Percentiles rank a stretch among this genome's conserved stretches.
These are phyloP conservation scores for Euzophera pinguis DNA, from an alignment of 2,888 invertebrate genomes.

Conservation along the genomic window DNA sequence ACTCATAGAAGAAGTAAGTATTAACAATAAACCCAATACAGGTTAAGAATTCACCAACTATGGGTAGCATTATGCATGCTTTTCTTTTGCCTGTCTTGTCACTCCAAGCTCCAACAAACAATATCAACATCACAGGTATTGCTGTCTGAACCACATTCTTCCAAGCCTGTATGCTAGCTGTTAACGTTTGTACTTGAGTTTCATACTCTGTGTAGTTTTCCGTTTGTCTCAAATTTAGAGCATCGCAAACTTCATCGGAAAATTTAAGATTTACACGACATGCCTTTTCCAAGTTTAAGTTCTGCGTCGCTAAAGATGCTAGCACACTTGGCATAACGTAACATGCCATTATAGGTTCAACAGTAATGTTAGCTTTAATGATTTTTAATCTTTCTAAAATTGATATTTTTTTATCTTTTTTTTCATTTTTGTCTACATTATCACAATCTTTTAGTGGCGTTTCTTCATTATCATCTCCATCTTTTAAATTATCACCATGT, in stretches of 20 bases:
- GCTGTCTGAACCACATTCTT: constrained; percentile 90
- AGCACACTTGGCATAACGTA: constrained; percentile 83
- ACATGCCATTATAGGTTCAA: constrained; percentile 86
- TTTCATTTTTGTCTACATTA: constrained; percentile 21
- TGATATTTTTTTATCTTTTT: constrained; percentile 38
- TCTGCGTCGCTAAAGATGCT: constrained; percentile 89
- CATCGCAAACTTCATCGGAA: constrained; percentile 85
- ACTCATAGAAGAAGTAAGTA: constrained; percentile 87
- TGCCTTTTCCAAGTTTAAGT: constrained; percentile 85
- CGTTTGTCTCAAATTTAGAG: constrained; percentile 85
- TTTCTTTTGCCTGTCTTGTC: constrained; percentile 84
- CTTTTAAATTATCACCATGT: constrained; percentile 24
- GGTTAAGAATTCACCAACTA: constrained; percentile 89
- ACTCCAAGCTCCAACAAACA: constrained; percentile 91
- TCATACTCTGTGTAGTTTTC: constrained; percentile 78
- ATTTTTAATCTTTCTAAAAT: constrained; percentile 49
- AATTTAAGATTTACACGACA: constrained; percentile 89
- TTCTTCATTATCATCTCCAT: constrained; percentile 30
- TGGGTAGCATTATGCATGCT: constrained; percentile 90
- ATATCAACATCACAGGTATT: constrained; percentile 88
- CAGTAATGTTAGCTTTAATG: constrained; percentile 80
- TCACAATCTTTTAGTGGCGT: constrained; percentile 42
- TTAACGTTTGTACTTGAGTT: constrained; percentile 83
- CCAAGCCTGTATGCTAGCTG: constrained; percentile 90
- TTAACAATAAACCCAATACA: constrained; percentile 88